Conservation (phyloP, 2,113 vertebrate genomes). For the Nothocercus julius region DNA sequence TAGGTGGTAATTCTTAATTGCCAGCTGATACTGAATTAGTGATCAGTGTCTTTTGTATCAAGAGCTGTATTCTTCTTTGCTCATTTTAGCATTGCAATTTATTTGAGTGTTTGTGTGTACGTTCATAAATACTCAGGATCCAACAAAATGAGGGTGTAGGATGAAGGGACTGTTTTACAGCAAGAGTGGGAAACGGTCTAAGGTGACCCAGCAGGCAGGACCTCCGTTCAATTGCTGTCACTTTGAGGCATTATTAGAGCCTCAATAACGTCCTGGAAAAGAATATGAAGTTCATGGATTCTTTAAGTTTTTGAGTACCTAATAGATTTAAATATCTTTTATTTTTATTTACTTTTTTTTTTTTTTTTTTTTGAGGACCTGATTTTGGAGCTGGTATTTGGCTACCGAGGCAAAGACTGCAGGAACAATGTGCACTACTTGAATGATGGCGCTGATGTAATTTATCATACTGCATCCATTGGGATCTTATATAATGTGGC, state of each 20-base stretch:
- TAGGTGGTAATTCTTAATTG: neutral
- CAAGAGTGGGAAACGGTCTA: neutral
- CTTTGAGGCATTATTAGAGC: neutral
- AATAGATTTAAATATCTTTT: conserved; percentile 27
- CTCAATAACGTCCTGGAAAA: neutral
- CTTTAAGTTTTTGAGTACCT: neutral
- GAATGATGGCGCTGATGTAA: conserved; percentile 96
- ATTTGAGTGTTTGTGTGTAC: neutral
- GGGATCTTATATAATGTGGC: conserved; percentile 94
- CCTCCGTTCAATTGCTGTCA: neutral
- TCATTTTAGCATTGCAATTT: neutral
- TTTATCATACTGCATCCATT: conserved; percentile 95
- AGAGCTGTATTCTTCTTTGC: neutral
- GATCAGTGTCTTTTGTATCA: neutral
- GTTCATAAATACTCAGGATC: neutral
- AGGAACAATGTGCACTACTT: conserved; percentile 98
- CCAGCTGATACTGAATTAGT: neutral
- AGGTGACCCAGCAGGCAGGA: neutral
- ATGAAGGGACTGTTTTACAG: neutral
- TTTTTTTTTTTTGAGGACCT: conserved; percentile 83
- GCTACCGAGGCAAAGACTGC: conserved; percentile 97
- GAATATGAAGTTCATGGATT: neutral
- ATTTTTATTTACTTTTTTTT: neutral
- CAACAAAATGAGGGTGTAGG: neutral
- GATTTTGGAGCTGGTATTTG: conserved; percentile 95